Conservation (phyloP, 2,113 vertebrate species). For the Dinomys branickii region DNA sequence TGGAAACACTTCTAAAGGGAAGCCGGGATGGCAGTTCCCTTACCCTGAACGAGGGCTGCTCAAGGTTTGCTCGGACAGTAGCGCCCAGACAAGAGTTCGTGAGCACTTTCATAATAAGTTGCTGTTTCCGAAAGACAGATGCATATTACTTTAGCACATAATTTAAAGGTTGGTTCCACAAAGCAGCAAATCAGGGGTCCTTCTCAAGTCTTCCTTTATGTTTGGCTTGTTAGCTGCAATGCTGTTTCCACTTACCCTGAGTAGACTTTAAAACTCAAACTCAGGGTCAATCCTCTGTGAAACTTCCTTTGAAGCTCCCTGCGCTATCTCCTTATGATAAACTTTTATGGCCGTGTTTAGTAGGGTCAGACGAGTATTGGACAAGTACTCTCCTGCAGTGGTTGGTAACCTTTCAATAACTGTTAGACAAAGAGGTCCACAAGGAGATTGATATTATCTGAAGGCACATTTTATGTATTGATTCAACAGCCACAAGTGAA, state of each 20-base stretch:
- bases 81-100: background rate
- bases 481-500: background rate
- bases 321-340: background rate
- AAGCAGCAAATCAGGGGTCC: background rate
- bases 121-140: background rate
- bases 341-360: background rate
- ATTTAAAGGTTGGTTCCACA: background rate
- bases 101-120: background rate
- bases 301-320: background rate
- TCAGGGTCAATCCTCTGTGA: background rate
- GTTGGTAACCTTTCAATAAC: background rate
- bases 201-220: background rate
- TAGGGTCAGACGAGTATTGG: background rate
- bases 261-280: background rate
- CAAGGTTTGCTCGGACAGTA: background rate
- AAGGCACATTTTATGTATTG: background rate
- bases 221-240: background rate
- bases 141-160: background rate
- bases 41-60: background rate
- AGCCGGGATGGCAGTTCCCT: background rate
- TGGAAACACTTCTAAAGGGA: background rate
- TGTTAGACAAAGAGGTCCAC: background rate
- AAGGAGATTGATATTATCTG: background rate
- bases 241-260: background rate
- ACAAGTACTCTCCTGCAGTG: background rate